phyloP scores from a whole-genome alignment of 64 coral and sea anemone species.

The Acropora tenuis region DNA sequence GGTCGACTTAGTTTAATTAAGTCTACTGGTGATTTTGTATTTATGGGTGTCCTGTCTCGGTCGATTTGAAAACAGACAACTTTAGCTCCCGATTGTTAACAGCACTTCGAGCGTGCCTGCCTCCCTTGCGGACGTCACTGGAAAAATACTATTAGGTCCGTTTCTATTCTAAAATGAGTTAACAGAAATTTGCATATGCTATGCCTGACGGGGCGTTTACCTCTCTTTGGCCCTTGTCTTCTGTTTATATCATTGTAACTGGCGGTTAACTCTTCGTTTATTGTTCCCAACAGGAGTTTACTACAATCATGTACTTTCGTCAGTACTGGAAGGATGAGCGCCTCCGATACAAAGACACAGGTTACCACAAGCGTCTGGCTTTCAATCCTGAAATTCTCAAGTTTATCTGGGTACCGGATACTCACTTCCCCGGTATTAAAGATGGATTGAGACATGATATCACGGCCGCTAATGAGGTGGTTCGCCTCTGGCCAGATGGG shows the following conservation, averaged over 20 bases:
- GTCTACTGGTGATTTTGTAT: too few relatives aligned
- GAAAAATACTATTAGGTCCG: too few relatives aligned
- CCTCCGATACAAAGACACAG: constrained; percentile 60
- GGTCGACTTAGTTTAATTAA: too few relatives aligned
- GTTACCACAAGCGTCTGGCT: constrained; percentile 71
- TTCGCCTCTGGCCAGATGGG: constrained; percentile 78
- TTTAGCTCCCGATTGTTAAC: too few relatives aligned
- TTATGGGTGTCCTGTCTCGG: background rate
- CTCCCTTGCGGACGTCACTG: too few relatives aligned
- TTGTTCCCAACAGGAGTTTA: constrained; percentile 70
- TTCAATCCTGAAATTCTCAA: constrained; percentile 92
- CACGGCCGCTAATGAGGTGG: constrained; percentile 80
- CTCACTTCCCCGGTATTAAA: constrained; percentile 90
- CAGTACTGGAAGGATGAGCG: constrained; percentile 91
- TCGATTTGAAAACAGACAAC: background rate
- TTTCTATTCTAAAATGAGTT: too few relatives aligned
- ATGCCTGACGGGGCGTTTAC: too few relatives aligned
- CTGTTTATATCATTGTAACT: too few relatives aligned
- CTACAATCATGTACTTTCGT: constrained; percentile 96
- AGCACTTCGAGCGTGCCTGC: too few relatives aligned
- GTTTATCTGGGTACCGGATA: constrained; percentile 92
- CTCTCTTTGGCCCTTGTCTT: too few relatives aligned
- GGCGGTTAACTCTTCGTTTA: background rate
- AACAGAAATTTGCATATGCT: too few relatives aligned
- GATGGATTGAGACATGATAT: constrained; percentile 80